Evolutionary conservation across 2,113 vertebrate species (phyloP).

Genomic region (Xenopus borealis): DNA sequence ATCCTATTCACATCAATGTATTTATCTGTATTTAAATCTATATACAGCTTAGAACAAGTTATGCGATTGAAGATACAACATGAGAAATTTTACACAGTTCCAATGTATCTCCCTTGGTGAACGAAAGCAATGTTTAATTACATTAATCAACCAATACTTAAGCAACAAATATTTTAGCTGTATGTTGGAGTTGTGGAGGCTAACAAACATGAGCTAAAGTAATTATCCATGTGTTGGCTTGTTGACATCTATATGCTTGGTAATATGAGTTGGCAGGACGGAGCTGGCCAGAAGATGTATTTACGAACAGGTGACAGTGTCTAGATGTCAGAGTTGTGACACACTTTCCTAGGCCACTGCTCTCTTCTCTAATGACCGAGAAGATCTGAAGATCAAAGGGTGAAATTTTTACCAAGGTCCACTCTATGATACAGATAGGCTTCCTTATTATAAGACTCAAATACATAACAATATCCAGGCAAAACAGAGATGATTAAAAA

Average conservation of each 20-base stretch:
- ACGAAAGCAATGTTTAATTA: too few relatives aligned
- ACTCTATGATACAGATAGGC: slow-evolving; percentile 12
- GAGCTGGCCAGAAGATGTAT: slow-evolving; percentile 28
- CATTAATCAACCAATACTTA: too few relatives aligned
- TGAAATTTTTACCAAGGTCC: slow-evolving; percentile 37
- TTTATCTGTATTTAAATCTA: too few relatives aligned
- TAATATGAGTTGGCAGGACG: slow-evolving; percentile 16
- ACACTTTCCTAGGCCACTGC: slow-evolving; percentile 15
- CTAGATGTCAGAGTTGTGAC: slow-evolving; percentile 26
- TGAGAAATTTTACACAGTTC: too few relatives aligned
- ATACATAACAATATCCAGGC: slow-evolving; percentile 16
- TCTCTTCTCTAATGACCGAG: slow-evolving; percentile 38
- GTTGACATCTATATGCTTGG: slow-evolving; percentile 16
- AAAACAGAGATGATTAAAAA: slow-evolving; percentile 36
- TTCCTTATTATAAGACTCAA: slow-evolving; percentile 23
- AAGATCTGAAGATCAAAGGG: slow-evolving; percentile 13
- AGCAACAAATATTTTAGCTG: too few relatives aligned
- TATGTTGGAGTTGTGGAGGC: not conserved
- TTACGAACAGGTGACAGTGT: slow-evolving; percentile 38
- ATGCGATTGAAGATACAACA: too few relatives aligned
- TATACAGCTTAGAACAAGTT: too few relatives aligned
- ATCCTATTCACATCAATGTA: too few relatives aligned
- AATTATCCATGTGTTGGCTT: slow-evolving; percentile 35
- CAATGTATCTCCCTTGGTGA: too few relatives aligned
- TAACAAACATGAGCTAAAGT: slow-evolving; percentile 15